These are phyloP conservation scores for Drosophila greeni DNA, from an alignment of 2,888 invertebrate species.

Conservation along the genomic window DNA sequence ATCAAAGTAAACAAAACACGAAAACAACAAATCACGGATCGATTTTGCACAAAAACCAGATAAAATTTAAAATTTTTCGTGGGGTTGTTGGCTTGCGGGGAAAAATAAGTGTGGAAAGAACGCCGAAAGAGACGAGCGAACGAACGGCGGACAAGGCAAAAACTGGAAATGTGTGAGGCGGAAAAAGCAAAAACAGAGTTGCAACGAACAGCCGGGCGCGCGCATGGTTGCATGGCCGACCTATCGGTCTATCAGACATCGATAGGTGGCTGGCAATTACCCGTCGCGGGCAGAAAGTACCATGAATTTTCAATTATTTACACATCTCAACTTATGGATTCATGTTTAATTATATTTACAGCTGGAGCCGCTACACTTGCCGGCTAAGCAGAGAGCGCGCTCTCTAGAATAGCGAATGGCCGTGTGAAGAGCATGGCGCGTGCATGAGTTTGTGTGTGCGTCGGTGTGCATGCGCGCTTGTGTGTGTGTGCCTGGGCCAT, in stretches of 20 bases:
- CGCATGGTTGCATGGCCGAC: constrained; percentile 60
- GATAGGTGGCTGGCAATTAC: constrained; percentile 38
- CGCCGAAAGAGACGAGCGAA: constrained; percentile 63
- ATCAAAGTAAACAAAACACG: constrained; percentile 42
- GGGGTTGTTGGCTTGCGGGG: constrained; percentile 47
- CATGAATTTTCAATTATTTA: constrained; percentile 3
- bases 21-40: constrained; percentile 38
- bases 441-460: constrained; percentile 16
- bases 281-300: background rate
- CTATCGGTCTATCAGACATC: constrained; percentile 57
- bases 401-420: constrained; percentile 68
- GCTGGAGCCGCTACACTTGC: constrained; percentile 4
- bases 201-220: constrained; percentile 60
- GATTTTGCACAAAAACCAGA: constrained; percentile 25
- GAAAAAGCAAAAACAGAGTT: constrained; percentile 72
- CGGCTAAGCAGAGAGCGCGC: constrained; percentile 38
- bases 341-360: constrained; percentile 5
- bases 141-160: constrained; percentile 65
- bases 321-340: background rate
- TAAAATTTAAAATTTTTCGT: constrained; percentile 44
- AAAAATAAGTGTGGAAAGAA: constrained; percentile 60
- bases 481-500: constrained; percentile 50
- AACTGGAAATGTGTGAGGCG: constrained; percentile 71
- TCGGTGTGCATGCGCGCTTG: constrained; percentile 20
- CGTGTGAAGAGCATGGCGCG: constrained; percentile 59